Evolutionary conservation across 2,888 invertebrate species (phyloP).

Genomic region (Sinodicranocentrus sp.): DNA sequence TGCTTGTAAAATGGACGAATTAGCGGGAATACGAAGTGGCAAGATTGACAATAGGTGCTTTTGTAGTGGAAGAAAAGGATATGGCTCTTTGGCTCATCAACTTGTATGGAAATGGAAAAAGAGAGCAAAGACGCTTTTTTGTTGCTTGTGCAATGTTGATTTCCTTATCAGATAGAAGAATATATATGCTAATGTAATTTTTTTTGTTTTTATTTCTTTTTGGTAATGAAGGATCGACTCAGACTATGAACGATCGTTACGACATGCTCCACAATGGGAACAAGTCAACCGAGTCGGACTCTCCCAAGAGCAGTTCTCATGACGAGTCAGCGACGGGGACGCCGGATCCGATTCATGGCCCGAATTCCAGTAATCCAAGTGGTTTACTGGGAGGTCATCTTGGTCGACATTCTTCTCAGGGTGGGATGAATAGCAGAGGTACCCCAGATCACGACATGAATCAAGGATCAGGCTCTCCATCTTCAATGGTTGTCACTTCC

Average conservation of each 20-base stretch:
- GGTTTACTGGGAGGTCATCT: slow-evolving; percentile 52
- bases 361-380: slow-evolving; percentile 58
- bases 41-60: slow-evolving; percentile 45
- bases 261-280: slow-evolving; percentile 76
- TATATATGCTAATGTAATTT: slow-evolving; percentile 52
- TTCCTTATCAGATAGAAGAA: slow-evolving; percentile 18
- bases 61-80: slow-evolving; percentile 40
- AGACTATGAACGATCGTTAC: slow-evolving; percentile 76
- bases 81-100: slow-evolving; percentile 56
- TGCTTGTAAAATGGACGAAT: slow-evolving; percentile 31
- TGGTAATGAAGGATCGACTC: slow-evolving; percentile 72
- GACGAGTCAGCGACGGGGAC: slow-evolving; percentile 75
- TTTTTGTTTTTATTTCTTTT: slow-evolving; percentile 51
- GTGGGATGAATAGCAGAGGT: slow-evolving; percentile 65
- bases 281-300: slow-evolving; percentile 76
- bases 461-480: slow-evolving; percentile 69
- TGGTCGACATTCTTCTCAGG: slow-evolving; percentile 47
- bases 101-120: slow-evolving; percentile 10
- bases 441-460: slow-evolving; percentile 71
- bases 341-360: slow-evolving; percentile 72
- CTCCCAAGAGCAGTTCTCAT: slow-evolving; percentile 76
- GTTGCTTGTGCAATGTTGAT: slow-evolving; percentile 38
- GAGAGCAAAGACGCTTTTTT: background rate
- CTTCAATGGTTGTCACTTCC: slow-evolving; percentile 71
- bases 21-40: slow-evolving; percentile 16